phyloP scores from a whole-genome alignment of 2,888 invertebrate species.

The Aromia moschata region DNA sequence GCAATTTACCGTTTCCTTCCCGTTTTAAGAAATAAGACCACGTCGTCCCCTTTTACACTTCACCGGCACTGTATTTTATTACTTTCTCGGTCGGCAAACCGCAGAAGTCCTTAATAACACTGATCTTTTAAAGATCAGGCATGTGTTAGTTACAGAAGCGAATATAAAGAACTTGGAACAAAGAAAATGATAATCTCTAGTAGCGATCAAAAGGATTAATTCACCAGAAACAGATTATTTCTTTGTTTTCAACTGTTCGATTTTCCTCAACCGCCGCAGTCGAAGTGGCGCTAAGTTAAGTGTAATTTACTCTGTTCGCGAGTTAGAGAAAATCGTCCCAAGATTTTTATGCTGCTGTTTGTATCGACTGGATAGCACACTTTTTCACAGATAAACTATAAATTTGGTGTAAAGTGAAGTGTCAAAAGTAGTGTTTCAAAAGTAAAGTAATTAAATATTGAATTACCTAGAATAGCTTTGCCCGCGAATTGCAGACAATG shows the following conservation, averaged over 20 bases:
- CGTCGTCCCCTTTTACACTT: constrained; percentile 57
- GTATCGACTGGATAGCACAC: too few relatives aligned
- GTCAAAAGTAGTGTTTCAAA: too few relatives aligned
- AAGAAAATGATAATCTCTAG: constrained; percentile 54
- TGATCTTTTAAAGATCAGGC: constrained; percentile 60
- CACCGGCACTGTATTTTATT: constrained; percentile 59
- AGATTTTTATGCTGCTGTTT: too few relatives aligned
- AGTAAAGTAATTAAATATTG: too few relatives aligned
- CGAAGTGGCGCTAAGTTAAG: constrained; percentile 12
- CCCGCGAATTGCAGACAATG: too few relatives aligned
- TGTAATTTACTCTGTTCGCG: too few relatives aligned
- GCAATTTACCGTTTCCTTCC: constrained; percentile 56
- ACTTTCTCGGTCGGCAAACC: constrained; percentile 49
- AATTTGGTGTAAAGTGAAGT: too few relatives aligned
- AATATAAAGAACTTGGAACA: constrained; percentile 53
- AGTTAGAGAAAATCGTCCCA: too few relatives aligned
- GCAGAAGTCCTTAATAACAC: constrained; percentile 53
- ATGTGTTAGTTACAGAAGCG: constrained; percentile 57
- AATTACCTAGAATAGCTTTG: too few relatives aligned
- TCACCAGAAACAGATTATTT: constrained; percentile 53
- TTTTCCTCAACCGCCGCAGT: constrained; percentile 26
- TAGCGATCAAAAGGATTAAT: constrained; percentile 52
- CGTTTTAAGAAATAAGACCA: constrained; percentile 55
- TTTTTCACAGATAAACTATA: too few relatives aligned
- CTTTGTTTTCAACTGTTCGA: constrained; percentile 44